phyloP scores from a whole-genome alignment of 1,140 invertebrate species.

The Aradophagus sp. region DNA sequence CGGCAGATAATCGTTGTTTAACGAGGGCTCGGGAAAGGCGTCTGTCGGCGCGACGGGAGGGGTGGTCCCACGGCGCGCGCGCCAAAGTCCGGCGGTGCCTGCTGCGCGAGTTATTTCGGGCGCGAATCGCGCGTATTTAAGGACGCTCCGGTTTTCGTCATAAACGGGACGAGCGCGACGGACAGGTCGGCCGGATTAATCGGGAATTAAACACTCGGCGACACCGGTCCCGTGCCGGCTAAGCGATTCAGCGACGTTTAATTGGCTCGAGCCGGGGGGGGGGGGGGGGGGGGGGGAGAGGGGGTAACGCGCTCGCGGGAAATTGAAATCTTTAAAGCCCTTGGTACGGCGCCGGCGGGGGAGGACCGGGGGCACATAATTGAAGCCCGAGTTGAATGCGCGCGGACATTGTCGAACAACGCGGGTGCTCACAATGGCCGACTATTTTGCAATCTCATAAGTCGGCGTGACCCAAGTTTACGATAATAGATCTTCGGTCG shows the following conservation, averaged over 20 bases:
- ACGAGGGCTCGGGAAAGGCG: too few relatives aligned
- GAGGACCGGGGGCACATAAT: too few relatives aligned
- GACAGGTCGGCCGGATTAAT: neutral
- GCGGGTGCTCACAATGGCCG: conserved; percentile 6
- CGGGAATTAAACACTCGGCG: conserved; percentile 22
- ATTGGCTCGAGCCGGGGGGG: conserved; percentile 17
- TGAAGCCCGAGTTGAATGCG: too few relatives aligned
- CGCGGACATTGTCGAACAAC: neutral
- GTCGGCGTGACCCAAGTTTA: conserved; percentile 46
- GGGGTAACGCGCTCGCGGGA: neutral
- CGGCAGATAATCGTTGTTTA: too few relatives aligned
- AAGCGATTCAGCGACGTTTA: conserved; percentile 23
- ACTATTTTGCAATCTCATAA: conserved; percentile 52
- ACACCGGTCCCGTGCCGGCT: conserved; percentile 7
- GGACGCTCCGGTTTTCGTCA: conserved; percentile 64
- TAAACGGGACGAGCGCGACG: conserved; percentile 50
- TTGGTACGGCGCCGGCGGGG: too few relatives aligned
- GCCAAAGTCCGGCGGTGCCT: conserved; percentile 22
- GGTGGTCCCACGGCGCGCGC: neutral
- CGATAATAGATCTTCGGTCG: conserved; percentile 47
- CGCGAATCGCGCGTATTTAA: conserved; percentile 67
- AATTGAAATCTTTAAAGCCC: too few relatives aligned
- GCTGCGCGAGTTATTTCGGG: conserved; percentile 58
- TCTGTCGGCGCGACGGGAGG: neutral
- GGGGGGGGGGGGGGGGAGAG: conserved; percentile 44